These are phyloP conservation scores for Alexandromys fortis DNA, from an alignment of 2,113 vertebrate genomes.

Conservation along the genomic window DNA sequence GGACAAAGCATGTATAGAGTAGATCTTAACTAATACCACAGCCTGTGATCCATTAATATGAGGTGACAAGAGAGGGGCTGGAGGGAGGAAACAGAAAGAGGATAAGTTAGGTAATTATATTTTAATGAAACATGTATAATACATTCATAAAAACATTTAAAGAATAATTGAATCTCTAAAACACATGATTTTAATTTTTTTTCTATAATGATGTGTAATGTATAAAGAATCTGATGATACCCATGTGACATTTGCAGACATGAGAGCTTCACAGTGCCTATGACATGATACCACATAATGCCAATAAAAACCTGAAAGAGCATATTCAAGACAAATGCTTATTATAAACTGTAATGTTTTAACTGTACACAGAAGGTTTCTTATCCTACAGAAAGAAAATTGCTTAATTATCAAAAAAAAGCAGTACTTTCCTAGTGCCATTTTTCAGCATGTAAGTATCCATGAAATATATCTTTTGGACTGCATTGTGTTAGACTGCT, in stretches of 20 bases:
- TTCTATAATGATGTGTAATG: neutral
- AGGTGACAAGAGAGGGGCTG: neutral
- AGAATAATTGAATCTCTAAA: conserved; percentile 4
- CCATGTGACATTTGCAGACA: neutral
- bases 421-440: neutral
- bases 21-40: neutral
- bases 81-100: neutral
- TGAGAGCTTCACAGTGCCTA: neutral
- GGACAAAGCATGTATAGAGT: neutral
- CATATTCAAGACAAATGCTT: neutral
- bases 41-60: neutral
- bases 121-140: neutral
- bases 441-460: neutral
- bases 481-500: neutral
- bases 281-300: neutral
- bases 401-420: neutral
- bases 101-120: neutral
- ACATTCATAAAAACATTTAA: neutral
- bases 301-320: neutral
- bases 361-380: neutral
- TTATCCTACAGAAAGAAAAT: neutral
- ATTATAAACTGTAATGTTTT: neutral
- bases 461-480: neutral
- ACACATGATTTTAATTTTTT: neutral
- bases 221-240: neutral